Evolutionary conservation across 2,888 invertebrate species (phyloP), one percentile per base, ranked within the genome.

Genomic region (Exocentrus adspersus): DNA sequence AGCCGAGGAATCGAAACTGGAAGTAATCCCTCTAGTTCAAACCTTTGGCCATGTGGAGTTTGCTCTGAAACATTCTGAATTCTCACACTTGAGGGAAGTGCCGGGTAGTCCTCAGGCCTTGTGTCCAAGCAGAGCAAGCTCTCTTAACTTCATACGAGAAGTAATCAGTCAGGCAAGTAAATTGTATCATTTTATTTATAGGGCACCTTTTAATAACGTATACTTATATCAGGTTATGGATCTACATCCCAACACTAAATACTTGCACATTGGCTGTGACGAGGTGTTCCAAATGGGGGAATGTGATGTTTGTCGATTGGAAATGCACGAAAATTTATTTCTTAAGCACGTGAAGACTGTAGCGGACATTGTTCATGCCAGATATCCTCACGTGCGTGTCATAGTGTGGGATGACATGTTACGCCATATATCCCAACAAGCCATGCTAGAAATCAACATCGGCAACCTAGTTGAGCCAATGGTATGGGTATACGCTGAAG

Each of bases 11-110:
- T 85, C 88, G 63, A 85, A 87, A 4, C 81, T 93, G 53, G 87
- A 88, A 70, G 86, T 92, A 0, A 91, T 93, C 75, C 92, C 92
- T 0, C 81, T 93, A 56, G 86, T 92, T 37, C 95, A 94, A 83
- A 92, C 93, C 0, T 92, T 95, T 76, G 94, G 94, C 0, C 95
- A 95, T 81, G 86, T 94, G 84, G 95, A 95, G 84, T 94, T 89
- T 77, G 88, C 88, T 0, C 80, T 92, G 37, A 92, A 92, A 78
- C 84, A 88, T 54, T 78, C 84, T n/a, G 85, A 86, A 51, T 92
- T 88, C 74, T 78, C 84, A 19, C 84, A 87, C 71, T 79, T 92
- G 57, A 82, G 92, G 19, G 92, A 92, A 81, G 87, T 89, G 9
- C 84, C 87, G 0, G 86, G 86, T 48, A 88, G 88, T 71, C 90